Conservation (phyloP, 2,888 invertebrate species). For the Gryllus longicercus region DNA sequence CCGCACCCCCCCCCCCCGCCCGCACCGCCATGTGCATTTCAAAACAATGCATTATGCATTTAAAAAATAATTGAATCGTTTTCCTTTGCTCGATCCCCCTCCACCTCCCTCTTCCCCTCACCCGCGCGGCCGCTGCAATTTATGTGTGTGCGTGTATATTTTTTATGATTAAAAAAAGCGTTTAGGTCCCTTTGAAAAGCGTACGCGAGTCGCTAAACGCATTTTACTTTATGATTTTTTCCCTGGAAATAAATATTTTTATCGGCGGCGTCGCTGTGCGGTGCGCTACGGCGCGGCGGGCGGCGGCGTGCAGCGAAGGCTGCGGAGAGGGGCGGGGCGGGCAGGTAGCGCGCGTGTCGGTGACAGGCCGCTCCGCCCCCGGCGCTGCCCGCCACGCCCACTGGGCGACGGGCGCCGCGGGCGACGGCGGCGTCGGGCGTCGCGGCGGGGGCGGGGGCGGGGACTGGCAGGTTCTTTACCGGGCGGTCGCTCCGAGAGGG, state of each 20-base stretch:
- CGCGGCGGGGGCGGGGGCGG: no score
- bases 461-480: no score
- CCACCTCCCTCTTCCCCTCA: neutral
- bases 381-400: neutral
- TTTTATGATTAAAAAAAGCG: slow-evolving; percentile 6
- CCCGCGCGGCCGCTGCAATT: neutral
- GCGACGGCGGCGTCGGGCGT: no score
- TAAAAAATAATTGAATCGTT: slow-evolving; percentile 17
- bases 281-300: neutral
- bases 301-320: neutral
- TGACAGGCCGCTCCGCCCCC: neutral
- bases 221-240: slow-evolving; percentile 17
- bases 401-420: neutral
- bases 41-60: slow-evolving; percentile 11
- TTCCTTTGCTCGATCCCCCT: neutral
- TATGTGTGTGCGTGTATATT: neutral
- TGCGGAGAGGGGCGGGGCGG: neutral
- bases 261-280: neutral
- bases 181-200: neutral
- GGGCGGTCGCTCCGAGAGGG: no score
- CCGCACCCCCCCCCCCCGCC: neutral
- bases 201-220: neutral
- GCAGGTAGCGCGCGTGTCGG: slow-evolving; percentile 3
- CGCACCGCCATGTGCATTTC: neutral
- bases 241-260: neutral